Base-by-base conservation (phyloP, 2,888 invertebrate genomes). In the Lasioglossum oenotherae region DNA sequence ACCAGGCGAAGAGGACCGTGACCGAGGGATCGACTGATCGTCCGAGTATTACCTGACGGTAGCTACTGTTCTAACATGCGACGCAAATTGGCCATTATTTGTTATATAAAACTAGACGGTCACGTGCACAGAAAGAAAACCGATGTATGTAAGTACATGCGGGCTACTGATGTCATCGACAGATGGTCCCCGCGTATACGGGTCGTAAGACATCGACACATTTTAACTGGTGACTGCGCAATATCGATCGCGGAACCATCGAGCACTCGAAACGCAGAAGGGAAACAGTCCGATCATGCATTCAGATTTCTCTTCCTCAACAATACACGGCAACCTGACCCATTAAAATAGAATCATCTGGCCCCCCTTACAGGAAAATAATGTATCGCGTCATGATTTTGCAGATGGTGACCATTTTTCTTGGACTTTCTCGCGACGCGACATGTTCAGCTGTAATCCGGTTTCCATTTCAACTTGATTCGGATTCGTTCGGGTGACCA, bases 91-190 rank as follows among this genome's bases (percentile, higher is more conserved):
- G 19, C 69, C 74, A 71, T 78, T 73, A 69, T 76, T 73, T 53
- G 76, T 67, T 41, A 53, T 57, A 46, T 44, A 53, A 76, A 80
- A 73, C 49, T 84, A 57, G 49, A 77, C 8, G 10, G 71, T 57
- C 64, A 49, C 74, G 16, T 14, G 60, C 57, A 14, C 57, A 60
- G 72, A 78, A 86, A 78, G 84, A 44, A 78, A 80, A 74, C 67
- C n/a, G 74, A 53, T 23, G 53, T 77, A 10, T 53, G 53, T 35
- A 35, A 35, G 35, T 77, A 74, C 3, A 81, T 85, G 82, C 78
- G 84, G 85, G 85, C 53, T n/a, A 69, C 69, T 41, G 86, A 86
- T 82, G 81, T 79, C 85, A 81, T 64, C 76, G 81, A 71, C 86
- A 86, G 81, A 86, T 84, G 86, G 78, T 81, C 75, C 19, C 84